phyloP scores from a whole-genome alignment of 1,140 invertebrate species.

The Caenorhabditis brenneri region DNA sequence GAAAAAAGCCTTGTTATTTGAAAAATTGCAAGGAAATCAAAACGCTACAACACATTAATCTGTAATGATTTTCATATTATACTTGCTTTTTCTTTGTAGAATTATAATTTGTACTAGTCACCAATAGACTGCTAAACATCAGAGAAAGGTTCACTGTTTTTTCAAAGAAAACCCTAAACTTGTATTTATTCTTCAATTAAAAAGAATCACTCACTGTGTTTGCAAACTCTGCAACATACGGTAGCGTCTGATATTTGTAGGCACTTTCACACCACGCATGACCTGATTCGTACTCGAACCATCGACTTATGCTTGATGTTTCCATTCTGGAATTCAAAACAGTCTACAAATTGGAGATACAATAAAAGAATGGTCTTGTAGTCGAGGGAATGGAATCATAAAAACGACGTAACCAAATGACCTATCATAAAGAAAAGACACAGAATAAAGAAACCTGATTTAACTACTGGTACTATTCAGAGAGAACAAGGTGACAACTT shows the following conservation, averaged over 20 bases:
- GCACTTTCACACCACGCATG: conserved; percentile 66
- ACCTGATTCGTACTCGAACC: conserved; percentile 68
- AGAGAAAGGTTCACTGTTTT: too few species aligned
- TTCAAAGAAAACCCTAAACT: too few species aligned
- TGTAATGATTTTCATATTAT: too few species aligned
- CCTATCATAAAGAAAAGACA: background rate
- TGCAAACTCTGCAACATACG: conserved; percentile 66
- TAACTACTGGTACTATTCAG: background rate
- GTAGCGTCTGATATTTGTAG: conserved; percentile 67
- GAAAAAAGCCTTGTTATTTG: too few species aligned
- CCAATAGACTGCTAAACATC: too few species aligned
- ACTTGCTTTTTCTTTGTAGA: too few species aligned
- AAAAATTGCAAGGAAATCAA: too few species aligned
- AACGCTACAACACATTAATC: too few species aligned
- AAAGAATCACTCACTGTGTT: conserved; percentile 50
- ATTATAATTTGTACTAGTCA: too few species aligned
- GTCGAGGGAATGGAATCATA: background rate
- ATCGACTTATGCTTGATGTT: conserved; percentile 49
- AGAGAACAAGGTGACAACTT: background rate
- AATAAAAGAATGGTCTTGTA: background rate
- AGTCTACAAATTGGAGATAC: background rate
- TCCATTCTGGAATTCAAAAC: conserved; percentile 22
- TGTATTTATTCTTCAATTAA: too few species aligned
- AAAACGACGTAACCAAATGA: conserved; percentile 6
- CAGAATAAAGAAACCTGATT: background rate